These are phyloP conservation scores for Onychostruthus taczanowskii DNA, from an alignment of 2,113 vertebrate species.

Conservation along the genomic window DNA sequence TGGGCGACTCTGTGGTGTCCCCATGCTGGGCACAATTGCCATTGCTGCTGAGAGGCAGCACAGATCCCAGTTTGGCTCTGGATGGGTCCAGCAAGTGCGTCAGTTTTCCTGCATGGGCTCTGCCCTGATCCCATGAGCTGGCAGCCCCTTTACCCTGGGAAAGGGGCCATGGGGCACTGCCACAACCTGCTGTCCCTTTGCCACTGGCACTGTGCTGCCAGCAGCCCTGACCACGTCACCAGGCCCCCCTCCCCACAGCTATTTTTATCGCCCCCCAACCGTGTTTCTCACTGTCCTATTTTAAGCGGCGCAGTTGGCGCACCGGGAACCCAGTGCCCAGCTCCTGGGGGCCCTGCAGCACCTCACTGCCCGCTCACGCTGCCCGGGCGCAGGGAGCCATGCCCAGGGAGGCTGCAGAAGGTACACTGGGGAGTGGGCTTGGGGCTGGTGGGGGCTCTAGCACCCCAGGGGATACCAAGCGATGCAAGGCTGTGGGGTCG, in stretches of 20 bases:
- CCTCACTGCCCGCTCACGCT: not conserved
- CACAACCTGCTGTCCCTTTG: not conserved
- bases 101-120: not conserved
- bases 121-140: not conserved
- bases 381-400: slow-evolving; percentile 35
- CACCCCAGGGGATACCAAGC: accelerated
- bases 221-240: not conserved
- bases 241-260: not conserved
- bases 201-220: not conserved
- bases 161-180: accelerated
- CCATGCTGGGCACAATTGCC: no score
- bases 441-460: not conserved
- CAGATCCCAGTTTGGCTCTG: not conserved
- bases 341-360: slow-evolving; percentile 9
- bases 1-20: not conserved
- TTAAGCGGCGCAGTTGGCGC: slow-evolving; percentile 62
- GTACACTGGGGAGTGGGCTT: slow-evolving; percentile 48
- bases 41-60: not conserved
- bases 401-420: slow-evolving; percentile 73
- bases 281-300: slow-evolving; percentile 72
- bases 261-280: slow-evolving; percentile 6
- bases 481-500: accelerated
- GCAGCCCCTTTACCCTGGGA: not conserved
- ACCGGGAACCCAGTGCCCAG: slow-evolving; percentile 20
- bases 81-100: accelerated